Conservation (phyloP, 2,888 invertebrate genomes). For the Marasmarcha lunaedactyla region DNA sequence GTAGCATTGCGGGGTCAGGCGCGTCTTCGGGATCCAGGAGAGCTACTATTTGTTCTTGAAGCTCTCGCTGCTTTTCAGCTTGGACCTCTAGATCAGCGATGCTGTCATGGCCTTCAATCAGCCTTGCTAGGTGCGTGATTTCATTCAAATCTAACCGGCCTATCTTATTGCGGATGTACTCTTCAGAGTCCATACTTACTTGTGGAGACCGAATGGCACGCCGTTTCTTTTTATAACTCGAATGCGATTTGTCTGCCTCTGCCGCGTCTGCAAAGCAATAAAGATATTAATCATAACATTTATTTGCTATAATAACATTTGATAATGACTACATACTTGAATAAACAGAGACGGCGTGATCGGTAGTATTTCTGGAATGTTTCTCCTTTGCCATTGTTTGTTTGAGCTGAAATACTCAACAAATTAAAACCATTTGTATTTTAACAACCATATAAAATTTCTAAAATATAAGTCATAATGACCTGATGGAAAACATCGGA, state of each 20-base stretch:
- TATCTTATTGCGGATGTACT: constrained; percentile 47
- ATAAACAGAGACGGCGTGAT: constrained; percentile 41
- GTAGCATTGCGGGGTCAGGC: constrained; percentile 34
- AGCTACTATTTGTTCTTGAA: constrained; percentile 52
- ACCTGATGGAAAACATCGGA: constrained; percentile 50
- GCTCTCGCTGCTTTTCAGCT: constrained; percentile 33
- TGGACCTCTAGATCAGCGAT: constrained; percentile 20
- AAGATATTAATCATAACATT: not conserved
- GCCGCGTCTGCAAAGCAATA: constrained; percentile 32
- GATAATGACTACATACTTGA: constrained; percentile 35
- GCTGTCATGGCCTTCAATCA: constrained; percentile 48
- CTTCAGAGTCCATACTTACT: constrained; percentile 57
- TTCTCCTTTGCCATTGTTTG: constrained; percentile 49
- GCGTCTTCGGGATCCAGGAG: constrained; percentile 46
- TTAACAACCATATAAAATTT: no score
- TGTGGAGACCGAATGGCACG: constrained; percentile 40
- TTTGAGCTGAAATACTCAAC: constrained; percentile 47
- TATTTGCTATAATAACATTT: not conserved
- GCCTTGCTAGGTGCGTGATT: constrained; percentile 44
- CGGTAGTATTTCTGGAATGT: constrained; percentile 32
- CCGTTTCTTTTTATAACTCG: constrained; percentile 50
- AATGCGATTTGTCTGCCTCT: constrained; percentile 48
- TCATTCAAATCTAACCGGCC: constrained; percentile 52
- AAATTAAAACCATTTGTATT: no score
- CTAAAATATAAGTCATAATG: no score